Conservation (phyloP, 2,888 invertebrate genomes). For the Phlogophora meticulosa region DNA sequence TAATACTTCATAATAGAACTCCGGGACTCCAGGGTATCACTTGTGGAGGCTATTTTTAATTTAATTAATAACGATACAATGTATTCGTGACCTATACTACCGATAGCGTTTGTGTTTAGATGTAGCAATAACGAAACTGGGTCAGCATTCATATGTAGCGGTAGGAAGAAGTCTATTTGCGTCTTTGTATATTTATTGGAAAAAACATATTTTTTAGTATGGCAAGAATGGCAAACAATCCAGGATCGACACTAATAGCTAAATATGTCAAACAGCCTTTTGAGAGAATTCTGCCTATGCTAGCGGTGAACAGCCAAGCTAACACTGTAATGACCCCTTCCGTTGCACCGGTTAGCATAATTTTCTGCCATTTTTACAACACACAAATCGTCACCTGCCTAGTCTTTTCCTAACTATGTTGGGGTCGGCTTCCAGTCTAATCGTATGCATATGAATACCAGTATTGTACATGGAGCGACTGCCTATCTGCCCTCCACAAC, state of each 20-base stretch:
- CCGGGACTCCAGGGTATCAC: not conserved
- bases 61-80: not conserved
- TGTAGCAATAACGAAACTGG: conserved; percentile 13
- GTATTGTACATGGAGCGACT: no score
- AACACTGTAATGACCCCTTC: conserved; percentile 43
- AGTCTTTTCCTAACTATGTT: no score
- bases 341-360: conserved; percentile 47
- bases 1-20: no score
- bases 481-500: no score
- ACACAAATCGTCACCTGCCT: not conserved
- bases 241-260: conserved; percentile 13
- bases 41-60: conserved; percentile 1
- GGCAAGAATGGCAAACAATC: conserved; percentile 57
- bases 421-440: no score
- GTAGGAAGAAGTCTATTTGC: conserved; percentile 2
- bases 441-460: no score
- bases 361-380: not conserved
- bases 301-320: conserved; percentile 44
- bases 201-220: no score
- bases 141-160: conserved; percentile 16
- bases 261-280: conserved; percentile 21
- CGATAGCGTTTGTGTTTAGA: not conserved
- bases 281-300: conserved; percentile 30
- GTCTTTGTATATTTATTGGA: no score
- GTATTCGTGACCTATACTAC: not conserved